phyloP scores from a whole-genome alignment of 2,888 invertebrate species.

The Tenthredo mesomela region DNA sequence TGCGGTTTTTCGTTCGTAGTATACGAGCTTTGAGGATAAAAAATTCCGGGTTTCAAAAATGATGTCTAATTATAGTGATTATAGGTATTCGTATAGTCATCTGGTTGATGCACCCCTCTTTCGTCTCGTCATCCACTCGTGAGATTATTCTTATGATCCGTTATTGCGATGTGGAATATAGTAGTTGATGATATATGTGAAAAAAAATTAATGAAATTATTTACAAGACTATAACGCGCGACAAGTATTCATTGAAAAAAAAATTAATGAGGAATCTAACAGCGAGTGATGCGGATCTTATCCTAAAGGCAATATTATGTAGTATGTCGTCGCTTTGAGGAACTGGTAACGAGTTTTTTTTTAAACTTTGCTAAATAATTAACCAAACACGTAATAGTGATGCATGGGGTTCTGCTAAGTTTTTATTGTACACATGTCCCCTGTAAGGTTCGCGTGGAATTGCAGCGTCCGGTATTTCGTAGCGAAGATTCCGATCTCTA shows the following conservation, averaged over 20 bases:
- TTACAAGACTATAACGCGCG: not conserved
- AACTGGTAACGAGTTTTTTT: not conserved
- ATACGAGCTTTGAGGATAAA: not conserved
- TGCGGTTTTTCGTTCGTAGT: not conserved
- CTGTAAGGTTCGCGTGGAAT: slow-evolving; percentile 31
- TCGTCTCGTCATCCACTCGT: not conserved
- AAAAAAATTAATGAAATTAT: not conserved
- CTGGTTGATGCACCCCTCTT: not conserved
- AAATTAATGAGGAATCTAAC: not conserved
- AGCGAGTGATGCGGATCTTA: not conserved
- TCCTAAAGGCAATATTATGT: not conserved
- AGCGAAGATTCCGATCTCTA: slow-evolving; percentile 58
- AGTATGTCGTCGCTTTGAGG: not conserved
- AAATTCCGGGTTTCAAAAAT: not conserved
- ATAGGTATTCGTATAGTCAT: not conserved
- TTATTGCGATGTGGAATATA: not conserved
- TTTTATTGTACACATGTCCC: not conserved
- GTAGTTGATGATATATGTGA: not conserved
- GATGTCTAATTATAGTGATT: not conserved
- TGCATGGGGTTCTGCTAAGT: not conserved
- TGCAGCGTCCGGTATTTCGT: slow-evolving; percentile 52
- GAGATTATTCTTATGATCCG: not conserved
- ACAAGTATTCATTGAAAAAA: not conserved
- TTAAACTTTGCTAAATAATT: slow-evolving; percentile 19
- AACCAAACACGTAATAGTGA: slow-evolving; percentile 40